Conservation (phyloP, 2,113 vertebrate genomes). For the Marmota flaviventris region DNA sequence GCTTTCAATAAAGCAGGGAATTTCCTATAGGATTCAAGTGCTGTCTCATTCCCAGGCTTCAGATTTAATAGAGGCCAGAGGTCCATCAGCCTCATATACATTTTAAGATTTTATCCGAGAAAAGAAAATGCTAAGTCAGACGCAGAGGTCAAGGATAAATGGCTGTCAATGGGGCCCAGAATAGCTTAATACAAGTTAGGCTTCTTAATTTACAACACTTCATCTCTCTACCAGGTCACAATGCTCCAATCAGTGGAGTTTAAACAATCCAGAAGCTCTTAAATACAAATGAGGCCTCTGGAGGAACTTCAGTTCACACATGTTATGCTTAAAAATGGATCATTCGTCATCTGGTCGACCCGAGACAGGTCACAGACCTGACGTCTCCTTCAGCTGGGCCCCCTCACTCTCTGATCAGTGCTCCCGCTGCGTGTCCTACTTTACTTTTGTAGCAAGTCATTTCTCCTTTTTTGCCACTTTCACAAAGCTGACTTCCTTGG, state of each 20-base stretch:
- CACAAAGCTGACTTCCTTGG: neutral
- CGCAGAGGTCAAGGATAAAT: neutral
- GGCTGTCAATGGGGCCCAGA: neutral
- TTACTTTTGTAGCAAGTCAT: neutral
- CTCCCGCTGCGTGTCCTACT: neutral
- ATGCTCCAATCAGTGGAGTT: neutral
- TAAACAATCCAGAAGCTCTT: neutral
- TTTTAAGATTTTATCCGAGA: neutral
- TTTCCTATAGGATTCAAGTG: neutral
- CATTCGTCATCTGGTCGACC: neutral
- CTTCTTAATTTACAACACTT: neutral
- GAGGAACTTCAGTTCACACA: neutral
- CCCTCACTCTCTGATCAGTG: fast-evolving
- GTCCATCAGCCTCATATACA: neutral
- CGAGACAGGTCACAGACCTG: neutral
- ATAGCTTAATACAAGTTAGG: neutral
- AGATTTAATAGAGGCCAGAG: neutral
- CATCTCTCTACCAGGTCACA: neutral
- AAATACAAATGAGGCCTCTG: too few relatives aligned
- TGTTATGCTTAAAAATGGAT: neutral
- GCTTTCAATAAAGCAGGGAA: neutral
- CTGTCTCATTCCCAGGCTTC: neutral
- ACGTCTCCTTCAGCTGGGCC: neutral
- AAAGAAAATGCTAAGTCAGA: too few relatives aligned
- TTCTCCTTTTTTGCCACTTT: neutral